Evolutionary conservation across 2,888 invertebrate genomes (phyloP), one percentile per base, ranked within the genome.

Genomic region (Tachystola acroxantha): DNA sequence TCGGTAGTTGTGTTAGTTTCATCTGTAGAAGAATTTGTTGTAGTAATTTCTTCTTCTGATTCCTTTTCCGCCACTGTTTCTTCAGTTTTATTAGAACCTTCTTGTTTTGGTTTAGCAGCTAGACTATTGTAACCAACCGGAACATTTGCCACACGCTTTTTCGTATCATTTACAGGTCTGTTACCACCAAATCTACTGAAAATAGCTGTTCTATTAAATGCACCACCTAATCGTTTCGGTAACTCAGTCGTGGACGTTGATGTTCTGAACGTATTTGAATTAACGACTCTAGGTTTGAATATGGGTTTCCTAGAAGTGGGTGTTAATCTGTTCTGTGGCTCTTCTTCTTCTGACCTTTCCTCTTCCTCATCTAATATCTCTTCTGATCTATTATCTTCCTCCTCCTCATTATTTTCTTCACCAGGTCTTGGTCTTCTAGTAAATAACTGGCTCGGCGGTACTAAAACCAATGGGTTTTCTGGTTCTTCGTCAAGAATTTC

Each of bases 101-200:
- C 6, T 20, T 2, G n/a, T 32, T 50, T 49, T 22, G 46, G 44
- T 39, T 33, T 49, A 12, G 42, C 34, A 11, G 59, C 60, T 32
- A 74, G 61, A 28, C 46, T 43, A 37, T 54, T 72, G 35, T 85
- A 85, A 14, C 81, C 86, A 32, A 68, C 53, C 7, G 85, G 84
- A 7, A 86, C 75, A 46, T 86, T 86, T 58, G 79, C 80, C 1
- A 84, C 78, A 7, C 86, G 71, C 47, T 76, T 85, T 27, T 79
- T 80, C 7, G 60, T 66, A 35, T 73, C 71, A 48, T 63, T 62
- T 4, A 56, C 46, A 10, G 74, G 63, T 48, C 69, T 78, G 29
- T 69, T 78, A 20, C 59, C 53, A 29, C 61, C 48, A 49, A 80
- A 72, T 54, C 77, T 73, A 36, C 63, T 79, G 25, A 59, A 68